A percentile compares a stretch with the other conserved stretches of the same genome.
phyloP scores from a whole-genome alignment of 2,888 invertebrate genomes.

The Caenorhabditis macrosperma region DNA sequence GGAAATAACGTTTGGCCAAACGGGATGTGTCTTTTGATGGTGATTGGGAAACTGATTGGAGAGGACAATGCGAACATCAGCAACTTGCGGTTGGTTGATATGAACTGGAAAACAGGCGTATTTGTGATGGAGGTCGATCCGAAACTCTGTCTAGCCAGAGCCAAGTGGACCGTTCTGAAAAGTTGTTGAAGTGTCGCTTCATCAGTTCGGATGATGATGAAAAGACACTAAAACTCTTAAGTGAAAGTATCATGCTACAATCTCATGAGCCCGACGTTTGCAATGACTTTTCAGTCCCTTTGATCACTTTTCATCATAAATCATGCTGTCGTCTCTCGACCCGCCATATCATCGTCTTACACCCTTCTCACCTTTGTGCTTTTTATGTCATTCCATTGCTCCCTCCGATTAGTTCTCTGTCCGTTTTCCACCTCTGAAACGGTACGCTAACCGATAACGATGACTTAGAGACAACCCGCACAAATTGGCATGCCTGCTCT shows the following conservation, averaged over 20 bases:
- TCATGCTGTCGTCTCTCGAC: conserved; percentile 28
- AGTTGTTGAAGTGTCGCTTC: no score
- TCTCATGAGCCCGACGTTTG: background rate
- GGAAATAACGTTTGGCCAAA: conserved; percentile 11
- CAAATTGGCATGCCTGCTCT: conserved; percentile 9
- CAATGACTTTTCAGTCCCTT: background rate
- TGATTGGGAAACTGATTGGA: conserved; percentile 30
- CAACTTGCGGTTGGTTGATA: no score
- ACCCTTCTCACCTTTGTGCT: conserved; percentile 48
- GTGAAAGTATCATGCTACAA: background rate
- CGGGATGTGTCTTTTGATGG: conserved; percentile 31
- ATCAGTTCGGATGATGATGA: no score
- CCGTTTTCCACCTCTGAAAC: conserved; percentile 2
- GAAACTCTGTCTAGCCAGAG: background rate
- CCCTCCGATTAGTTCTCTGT: conserved; percentile 21
- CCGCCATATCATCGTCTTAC: conserved; percentile 38
- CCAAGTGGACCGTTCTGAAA: no score
- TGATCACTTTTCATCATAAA: conserved; percentile 52
- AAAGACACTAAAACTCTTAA: no score
- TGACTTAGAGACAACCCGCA: conserved; percentile 50
- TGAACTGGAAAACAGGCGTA: background rate
- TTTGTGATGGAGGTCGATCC: background rate
- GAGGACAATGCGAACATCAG: background rate
- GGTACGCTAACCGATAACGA: conserved; percentile 18
- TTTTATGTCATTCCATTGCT: conserved; percentile 41